phyloP scores from a whole-genome alignment of 2,113 vertebrate species.

The Alligator mississippiensis region DNA sequence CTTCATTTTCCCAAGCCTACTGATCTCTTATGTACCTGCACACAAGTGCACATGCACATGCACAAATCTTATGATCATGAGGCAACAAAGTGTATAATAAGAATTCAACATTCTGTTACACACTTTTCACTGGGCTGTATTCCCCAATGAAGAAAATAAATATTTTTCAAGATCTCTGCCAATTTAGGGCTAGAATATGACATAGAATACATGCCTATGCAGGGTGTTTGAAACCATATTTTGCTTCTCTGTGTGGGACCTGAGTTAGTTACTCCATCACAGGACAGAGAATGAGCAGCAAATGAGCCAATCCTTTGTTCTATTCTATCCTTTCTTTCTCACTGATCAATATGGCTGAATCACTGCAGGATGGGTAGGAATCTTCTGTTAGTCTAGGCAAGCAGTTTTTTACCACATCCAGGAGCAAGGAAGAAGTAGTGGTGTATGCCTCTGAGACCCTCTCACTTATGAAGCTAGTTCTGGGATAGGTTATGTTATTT shows the following conservation, averaged over 20 bases:
- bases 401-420: neutral
- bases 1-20: neutral
- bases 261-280: no score
- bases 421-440: neutral
- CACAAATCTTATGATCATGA: neutral
- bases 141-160: neutral
- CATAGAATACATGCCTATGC: neutral
- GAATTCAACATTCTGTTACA: neutral
- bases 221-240: neutral
- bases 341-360: neutral
- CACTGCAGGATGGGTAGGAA: neutral
- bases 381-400: neutral
- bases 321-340: neutral
- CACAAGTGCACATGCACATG: no score
- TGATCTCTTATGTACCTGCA: neutral
- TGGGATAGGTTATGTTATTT: no score
- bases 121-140: neutral
- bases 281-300: neutral
- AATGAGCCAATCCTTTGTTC: neutral
- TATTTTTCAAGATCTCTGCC: neutral
- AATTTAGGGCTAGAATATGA: neutral
- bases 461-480: neutral
- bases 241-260: neutral
- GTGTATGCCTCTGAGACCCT: neutral
- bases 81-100: accelerated